A percentile compares a stretch with the other conserved stretches of the same genome.
phyloP scores from a whole-genome alignment of 2,113 vertebrate species.

The Apus apus region DNA sequence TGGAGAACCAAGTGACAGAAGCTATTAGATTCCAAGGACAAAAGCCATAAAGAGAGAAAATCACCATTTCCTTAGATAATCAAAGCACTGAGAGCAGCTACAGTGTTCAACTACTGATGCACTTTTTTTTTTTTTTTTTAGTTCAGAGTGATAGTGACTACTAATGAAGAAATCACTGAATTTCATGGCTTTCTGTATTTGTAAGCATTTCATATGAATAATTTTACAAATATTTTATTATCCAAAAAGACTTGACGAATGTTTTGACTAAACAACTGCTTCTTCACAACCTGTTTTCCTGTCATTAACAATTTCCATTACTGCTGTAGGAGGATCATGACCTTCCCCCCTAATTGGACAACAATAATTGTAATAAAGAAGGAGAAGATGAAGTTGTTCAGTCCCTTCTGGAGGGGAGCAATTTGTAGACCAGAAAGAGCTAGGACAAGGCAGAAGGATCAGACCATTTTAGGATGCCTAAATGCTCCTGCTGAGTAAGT shows the following conservation, averaged over 20 bases:
- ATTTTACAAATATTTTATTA: background rate
- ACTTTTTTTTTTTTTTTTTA: background rate
- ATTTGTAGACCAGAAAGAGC: background rate
- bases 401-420: background rate
- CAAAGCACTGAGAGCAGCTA: background rate
- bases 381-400: background rate
- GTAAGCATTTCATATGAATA: background rate
- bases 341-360: background rate
- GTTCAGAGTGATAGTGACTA: background rate
- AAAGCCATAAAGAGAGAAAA: background rate
- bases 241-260: background rate
- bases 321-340: background rate
- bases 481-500: background rate
- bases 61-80: background rate
- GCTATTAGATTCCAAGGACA: background rate
- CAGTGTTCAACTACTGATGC: background rate
- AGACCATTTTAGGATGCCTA: background rate
- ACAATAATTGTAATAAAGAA: background rate
- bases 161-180: background rate
- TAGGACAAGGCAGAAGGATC: background rate
- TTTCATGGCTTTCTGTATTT: background rate
- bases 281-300: background rate
- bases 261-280: background rate
- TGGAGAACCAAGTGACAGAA: background rate
- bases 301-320: background rate